Evolutionary conservation across 2,113 vertebrate genomes (phyloP).

Genomic region (Labeo catla): DNA sequence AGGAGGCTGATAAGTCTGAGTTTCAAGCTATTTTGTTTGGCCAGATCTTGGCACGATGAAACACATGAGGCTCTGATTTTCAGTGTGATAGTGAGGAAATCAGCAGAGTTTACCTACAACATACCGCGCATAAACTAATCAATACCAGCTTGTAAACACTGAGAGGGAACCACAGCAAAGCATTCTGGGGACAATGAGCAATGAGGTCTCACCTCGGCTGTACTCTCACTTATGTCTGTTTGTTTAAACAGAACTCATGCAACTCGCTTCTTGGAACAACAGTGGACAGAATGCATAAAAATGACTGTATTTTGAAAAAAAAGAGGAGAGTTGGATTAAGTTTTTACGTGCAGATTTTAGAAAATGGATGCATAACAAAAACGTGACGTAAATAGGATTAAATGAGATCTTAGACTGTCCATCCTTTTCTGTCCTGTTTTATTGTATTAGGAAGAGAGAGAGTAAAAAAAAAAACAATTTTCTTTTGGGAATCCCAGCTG

Average conservation of each 20-base stretch:
- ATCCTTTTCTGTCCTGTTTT: conserved; percentile 71
- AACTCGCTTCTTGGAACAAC: conserved; percentile 58
- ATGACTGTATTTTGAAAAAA: conserved; percentile 40
- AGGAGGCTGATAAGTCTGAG: conserved; percentile 43
- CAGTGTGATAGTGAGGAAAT: conserved; percentile 33
- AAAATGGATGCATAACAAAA: conserved; percentile 16
- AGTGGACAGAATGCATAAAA: conserved; percentile 62
- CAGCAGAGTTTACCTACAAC: conserved; percentile 37
- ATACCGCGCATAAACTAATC: conserved; percentile 39
- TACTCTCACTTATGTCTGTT: conserved; percentile 47
- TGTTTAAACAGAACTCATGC: conserved; percentile 58
- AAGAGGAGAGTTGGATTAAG: not conserved
- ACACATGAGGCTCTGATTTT: conserved; percentile 40
- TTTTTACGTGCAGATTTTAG: not conserved
- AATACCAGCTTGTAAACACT: conserved; percentile 34
- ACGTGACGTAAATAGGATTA: conserved; percentile 5
- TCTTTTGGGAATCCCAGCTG: conserved; percentile 67
- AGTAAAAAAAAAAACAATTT: conserved; percentile 67
- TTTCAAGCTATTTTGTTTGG: conserved; percentile 56
- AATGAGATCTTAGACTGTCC: conserved; percentile 57
- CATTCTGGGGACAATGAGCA: conserved; percentile 7
- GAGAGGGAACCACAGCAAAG: conserved; percentile 13
- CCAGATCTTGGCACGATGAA: conserved; percentile 37
- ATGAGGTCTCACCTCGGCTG: conserved; percentile 39
- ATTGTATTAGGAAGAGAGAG: conserved; percentile 53